These are phyloP conservation scores for Cyclopterus lumpus DNA, from an alignment of 2,797 vertebrate genomes.

Conservation along the genomic window DNA sequence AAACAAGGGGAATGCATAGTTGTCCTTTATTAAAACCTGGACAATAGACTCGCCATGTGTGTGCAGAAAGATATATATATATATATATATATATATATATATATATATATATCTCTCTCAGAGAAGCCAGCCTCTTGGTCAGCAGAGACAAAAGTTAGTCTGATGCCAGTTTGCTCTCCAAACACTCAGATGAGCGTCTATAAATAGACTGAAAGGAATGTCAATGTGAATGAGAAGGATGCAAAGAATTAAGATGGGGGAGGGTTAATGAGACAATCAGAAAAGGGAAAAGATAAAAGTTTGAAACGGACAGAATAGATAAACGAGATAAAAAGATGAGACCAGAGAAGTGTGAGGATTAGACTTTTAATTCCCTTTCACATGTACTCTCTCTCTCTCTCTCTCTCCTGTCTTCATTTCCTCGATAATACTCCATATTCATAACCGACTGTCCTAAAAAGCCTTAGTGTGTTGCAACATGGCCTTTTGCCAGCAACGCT, in stretches of 20 bases:
- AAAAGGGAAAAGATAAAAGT: background rate
- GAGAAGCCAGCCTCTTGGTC: constrained; percentile 3
- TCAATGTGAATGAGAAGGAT: constrained; percentile 36
- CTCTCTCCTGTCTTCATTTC: background rate
- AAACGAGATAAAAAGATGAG: no score
- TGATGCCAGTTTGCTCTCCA: constrained; percentile 28
- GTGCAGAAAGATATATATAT: constrained; percentile 7
- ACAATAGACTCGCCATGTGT: background rate
- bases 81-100: no score
- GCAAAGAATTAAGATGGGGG: constrained; percentile 23
- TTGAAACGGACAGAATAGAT: background rate
- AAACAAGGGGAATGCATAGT: background rate
- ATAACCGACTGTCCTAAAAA: background rate
- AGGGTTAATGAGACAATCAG: constrained; percentile 1
- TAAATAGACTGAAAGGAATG: constrained; percentile 57
- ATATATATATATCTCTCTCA: no score
- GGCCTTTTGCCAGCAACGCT: background rate
- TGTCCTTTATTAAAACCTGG: no score
- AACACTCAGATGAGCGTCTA: constrained; percentile 48
- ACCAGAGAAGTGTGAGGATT: background rate
- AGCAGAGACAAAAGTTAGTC: constrained; percentile 18
- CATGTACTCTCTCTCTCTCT: background rate
- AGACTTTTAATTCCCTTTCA: background rate
- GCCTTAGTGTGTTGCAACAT: background rate
- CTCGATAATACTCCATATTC: background rate